These are phyloP conservation scores for Onychostruthus taczanowskii DNA, from an alignment of 2,113 vertebrate genomes.

Conservation along the genomic window DNA sequence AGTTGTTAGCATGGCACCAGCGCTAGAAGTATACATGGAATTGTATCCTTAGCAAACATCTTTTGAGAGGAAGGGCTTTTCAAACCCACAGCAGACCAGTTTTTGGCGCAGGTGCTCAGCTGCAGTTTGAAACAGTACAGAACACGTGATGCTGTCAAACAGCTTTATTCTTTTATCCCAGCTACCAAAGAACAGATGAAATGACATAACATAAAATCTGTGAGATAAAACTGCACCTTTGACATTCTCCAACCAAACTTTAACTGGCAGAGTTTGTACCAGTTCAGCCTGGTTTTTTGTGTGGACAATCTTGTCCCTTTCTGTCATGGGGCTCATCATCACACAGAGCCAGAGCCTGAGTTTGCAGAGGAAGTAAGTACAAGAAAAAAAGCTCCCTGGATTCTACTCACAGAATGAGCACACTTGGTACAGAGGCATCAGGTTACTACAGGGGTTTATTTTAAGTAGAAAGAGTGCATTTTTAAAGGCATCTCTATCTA, in stretches of 20 bases:
- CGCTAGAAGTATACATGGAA: not conserved
- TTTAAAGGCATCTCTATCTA: not conserved
- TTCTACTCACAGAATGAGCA: not conserved
- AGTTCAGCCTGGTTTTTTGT: not conserved
- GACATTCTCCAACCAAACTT: not conserved
- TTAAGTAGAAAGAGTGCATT: not conserved
- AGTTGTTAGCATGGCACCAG: not conserved
- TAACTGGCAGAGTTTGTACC: not conserved
- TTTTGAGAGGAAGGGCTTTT: not conserved
- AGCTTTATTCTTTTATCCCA: not conserved
- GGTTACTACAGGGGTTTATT: not conserved
- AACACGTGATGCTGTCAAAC: not conserved
- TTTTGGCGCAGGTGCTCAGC: not conserved
- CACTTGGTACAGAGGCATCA: not conserved
- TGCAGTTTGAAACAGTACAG: not conserved
- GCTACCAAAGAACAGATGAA: not conserved
- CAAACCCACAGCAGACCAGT: not conserved
- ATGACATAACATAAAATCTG: not conserved
- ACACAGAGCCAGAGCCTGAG: not conserved
- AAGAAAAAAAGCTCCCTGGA: not conserved
- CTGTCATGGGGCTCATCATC: not conserved
- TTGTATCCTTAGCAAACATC: not conserved
- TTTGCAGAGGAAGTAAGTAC: not conserved
- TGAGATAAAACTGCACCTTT: not conserved
- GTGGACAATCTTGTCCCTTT: not conserved